Evolutionary conservation across 2,113 vertebrate genomes (phyloP), one percentile per base, ranked within the genome.

Genomic region (Coracopsis vasa): DNA sequence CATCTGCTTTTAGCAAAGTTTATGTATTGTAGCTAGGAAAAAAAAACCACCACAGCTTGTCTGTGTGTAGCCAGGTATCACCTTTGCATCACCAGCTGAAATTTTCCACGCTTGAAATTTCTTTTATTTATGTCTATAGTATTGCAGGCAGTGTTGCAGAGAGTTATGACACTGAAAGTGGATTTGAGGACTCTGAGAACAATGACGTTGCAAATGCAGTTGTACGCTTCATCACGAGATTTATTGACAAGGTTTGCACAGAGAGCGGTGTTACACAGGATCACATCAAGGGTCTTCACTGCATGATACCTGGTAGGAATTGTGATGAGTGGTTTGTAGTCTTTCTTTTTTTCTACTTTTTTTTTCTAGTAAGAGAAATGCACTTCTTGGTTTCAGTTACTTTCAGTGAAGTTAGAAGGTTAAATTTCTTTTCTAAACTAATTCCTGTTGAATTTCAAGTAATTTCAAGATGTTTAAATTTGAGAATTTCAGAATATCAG

Each of bases 181-280:
- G 99, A 3, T 99, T 99, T 95, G 99, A 99, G 97, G 99, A 99
- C 93, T 99, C 99, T 0, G 99, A 99, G 95, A 99, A 97, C 97
- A 99, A 98, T 29, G 99, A 99, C n/a, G 98, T 99, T 50, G 98
- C 99, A 54, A 99, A 99, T n/a, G 98, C 99, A 2, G 99, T 99
- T 54, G 98, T 99, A 54, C 98, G 98, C 75, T 99, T 99, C 91
- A 98, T 99, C 77, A 99, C 99, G 16, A 98, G 99, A 69, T 99
- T 99, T 97, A 99, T 99, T 80, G 99, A 99, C 97, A 99, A 99
- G 90, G 99, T 99, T 94, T 99, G 99, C 97, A 99, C 99, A 6
- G 99, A 99, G 96, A 99, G 99, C 33, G 99, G 99, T 16, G 99
- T 99, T 80, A 99, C 99, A 41, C 99, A 99, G 97, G 99, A 99